Conservation (phyloP, 92 coral and sea anemone species). For the Heteractis magnifica region DNA sequence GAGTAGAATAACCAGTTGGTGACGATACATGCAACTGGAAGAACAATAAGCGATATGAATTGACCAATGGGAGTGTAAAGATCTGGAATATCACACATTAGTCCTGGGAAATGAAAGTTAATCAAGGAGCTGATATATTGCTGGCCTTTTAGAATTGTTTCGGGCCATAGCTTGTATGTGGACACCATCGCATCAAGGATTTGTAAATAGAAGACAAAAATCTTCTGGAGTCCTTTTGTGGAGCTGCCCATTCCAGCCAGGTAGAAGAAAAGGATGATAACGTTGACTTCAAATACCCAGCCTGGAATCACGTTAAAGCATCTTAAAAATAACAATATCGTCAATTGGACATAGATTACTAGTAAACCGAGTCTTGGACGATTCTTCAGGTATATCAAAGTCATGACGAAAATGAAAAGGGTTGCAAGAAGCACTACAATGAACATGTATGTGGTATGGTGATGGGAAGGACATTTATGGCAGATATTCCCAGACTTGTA, state of each 20-base stretch:
- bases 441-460: slow-evolving; percentile 14
- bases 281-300: slow-evolving; percentile 43
- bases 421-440: slow-evolving; percentile 22
- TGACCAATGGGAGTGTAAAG: slow-evolving; percentile 55
- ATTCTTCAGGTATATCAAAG: slow-evolving; percentile 13
- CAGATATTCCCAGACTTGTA: slow-evolving; percentile 39
- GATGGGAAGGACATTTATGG: slow-evolving; percentile 26
- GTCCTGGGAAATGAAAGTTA: slow-evolving; percentile 53
- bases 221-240: slow-evolving; percentile 40
- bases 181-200: slow-evolving; percentile 72
- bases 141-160: slow-evolving; percentile 29
- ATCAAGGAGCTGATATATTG: slow-evolving; percentile 50
- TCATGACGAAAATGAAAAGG: slow-evolving; percentile 20
- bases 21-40: slow-evolving; percentile 44
- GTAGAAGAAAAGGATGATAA: slow-evolving; percentile 30
- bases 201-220: slow-evolving; percentile 71
- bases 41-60: slow-evolving; percentile 38
- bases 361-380: slow-evolving; percentile 26
- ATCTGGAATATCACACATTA: slow-evolving; percentile 47
- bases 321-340: slow-evolving; percentile 26
- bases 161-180: slow-evolving; percentile 64
- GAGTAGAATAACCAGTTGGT: slow-evolving; percentile 24
- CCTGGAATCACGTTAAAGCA: slow-evolving; percentile 48
- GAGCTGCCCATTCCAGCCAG: slow-evolving; percentile 24
- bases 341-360: slow-evolving; percentile 37